Base-by-base conservation (phyloP, 2,113 vertebrate species). In the Prunella himalayana region DNA sequence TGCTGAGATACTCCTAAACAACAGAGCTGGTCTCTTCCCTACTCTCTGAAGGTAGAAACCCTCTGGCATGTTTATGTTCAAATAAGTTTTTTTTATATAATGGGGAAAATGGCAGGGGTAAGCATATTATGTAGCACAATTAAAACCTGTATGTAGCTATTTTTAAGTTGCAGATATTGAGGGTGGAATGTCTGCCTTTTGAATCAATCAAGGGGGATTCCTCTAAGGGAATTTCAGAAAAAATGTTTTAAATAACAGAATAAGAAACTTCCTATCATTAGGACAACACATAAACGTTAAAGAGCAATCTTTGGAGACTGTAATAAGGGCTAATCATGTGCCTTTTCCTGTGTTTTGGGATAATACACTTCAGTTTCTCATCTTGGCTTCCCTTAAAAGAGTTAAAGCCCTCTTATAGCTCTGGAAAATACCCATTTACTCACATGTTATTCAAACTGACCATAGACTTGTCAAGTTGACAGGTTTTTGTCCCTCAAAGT, bases 381-480 rank as follows among this genome's bases (percentile, higher is more conserved):
- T 39, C 13, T 65, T 66, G 80, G 13, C 14, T 31, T 91, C 27
- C 17, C 20, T 61, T 72, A 50, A 61, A 92, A 76, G 33, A 57
- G 53, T 94, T 92, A 79, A 95, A 91, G 28, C 10, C 19, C 9
- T 53, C 37, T 69, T 42, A 39, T 2, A 85, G 44, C 19, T 65
- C 73, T 65, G 45, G 73, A 92, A 95, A 95, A 95, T 49, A 79
- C 4, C 39, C 15, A 22, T 78, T 86, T 84, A 75, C 31, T 35
- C 24, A 30, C 39, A 73, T 17, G 45, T 60, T 86, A 82, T 95
- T 92, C 61, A 87, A 85, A 76, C 27, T 76, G 69, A 57, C 81
- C 89, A 77, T 39, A 63, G 35, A 42, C 73, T 73, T 95, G 63
- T 75, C 89, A 90, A 54, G 35, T 54, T 72, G 90, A 66, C 78